Conservation (phyloP, 1,140 invertebrate genomes). For the Drosophila baimaii region DNA sequence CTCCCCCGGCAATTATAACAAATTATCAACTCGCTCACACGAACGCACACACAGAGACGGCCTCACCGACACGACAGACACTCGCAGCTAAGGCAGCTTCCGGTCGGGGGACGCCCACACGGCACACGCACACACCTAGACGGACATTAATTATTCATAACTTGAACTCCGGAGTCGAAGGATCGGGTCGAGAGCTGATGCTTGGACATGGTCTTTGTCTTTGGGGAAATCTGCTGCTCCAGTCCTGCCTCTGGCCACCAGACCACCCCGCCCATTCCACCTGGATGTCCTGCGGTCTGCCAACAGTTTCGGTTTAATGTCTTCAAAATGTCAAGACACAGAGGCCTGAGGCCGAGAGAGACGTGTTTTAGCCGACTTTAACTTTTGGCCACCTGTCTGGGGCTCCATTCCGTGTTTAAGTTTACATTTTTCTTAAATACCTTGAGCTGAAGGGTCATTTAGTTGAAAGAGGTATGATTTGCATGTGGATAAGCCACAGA, state of each 20-base stretch:
- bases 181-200: constrained; percentile 38
- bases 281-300: constrained; percentile 51
- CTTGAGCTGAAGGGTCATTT: constrained; percentile 16
- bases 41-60: constrained; percentile 28
- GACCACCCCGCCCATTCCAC: constrained; percentile 7
- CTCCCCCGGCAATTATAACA: constrained; percentile 80
- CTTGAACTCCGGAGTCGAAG: constrained; percentile 60
- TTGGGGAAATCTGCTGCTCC: constrained; percentile 68
- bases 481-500: constrained; percentile 15
- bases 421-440: constrained; percentile 33
- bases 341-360: constrained; percentile 36
- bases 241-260: constrained; percentile 2
- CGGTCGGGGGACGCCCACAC: constrained; percentile 35
- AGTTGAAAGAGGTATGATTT: constrained; percentile 11
- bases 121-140: constrained; percentile 58
- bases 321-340: constrained; percentile 70
- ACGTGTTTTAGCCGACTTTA: constrained; percentile 25
- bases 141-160: constrained; percentile 80
- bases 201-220: constrained; percentile 64
- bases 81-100: constrained; percentile 41
- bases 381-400: constrained; percentile 31
- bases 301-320: constrained; percentile 77
- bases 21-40: constrained; percentile 81
- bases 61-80: constrained; percentile 21
- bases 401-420: constrained; percentile 22